Conservation (phyloP, 2,113 vertebrate genomes). For the Globicephala melas region DNA sequence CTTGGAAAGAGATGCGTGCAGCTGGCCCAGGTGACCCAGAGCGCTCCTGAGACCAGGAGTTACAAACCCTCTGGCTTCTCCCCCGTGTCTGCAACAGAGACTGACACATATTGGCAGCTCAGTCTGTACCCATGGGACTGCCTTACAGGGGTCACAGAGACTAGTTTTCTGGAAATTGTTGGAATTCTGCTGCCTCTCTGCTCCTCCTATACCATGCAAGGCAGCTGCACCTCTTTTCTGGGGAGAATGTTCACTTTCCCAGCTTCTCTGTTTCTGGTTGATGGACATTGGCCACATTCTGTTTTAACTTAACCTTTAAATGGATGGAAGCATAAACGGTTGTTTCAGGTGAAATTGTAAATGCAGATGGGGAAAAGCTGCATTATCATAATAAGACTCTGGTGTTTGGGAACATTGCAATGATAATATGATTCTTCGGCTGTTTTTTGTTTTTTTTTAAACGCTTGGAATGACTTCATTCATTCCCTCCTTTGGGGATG, state of each 20-base stretch:
- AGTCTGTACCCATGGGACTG: neutral
- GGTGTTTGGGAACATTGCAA: neutral
- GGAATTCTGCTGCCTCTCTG: neutral
- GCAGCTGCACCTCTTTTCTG: neutral
- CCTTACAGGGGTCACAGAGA: neutral
- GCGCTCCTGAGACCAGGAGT: neutral
- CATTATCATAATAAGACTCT: constrained; percentile 32
- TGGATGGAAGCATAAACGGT: neutral
- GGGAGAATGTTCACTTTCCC: neutral
- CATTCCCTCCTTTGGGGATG: neutral
- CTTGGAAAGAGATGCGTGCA: neutral
- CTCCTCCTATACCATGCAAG: too few species aligned
- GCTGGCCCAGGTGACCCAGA: rapidly evolving
- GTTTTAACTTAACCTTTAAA: neutral
- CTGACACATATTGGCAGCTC: neutral
- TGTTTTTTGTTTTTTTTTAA: neutral
- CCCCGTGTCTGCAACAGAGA: neutral
- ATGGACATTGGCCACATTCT: neutral
- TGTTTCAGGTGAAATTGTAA: constrained; percentile 47
- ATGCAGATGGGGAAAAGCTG: neutral
- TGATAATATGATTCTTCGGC: neutral
- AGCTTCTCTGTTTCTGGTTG: neutral
- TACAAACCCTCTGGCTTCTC: rapidly evolving
- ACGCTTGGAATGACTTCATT: neutral
- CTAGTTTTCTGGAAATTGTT: neutral